Percentiles rank a stretch among this genome's conserved stretches.
phyloP scores from a whole-genome alignment of 2,113 vertebrate genomes.

The Pogonocichla stellata region DNA sequence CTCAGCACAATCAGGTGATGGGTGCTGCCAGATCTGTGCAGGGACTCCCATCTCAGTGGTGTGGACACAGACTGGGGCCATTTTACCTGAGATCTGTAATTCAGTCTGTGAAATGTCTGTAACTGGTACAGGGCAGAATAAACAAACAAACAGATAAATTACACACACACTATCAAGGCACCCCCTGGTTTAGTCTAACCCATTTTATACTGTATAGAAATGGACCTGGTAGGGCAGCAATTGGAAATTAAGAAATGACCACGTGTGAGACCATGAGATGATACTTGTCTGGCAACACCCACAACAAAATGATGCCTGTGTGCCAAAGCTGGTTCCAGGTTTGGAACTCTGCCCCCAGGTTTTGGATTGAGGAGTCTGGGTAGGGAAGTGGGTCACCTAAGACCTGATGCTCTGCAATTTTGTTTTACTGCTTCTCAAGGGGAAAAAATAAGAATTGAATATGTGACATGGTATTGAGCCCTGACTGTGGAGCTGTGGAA shows the following conservation, averaged over 20 bases:
- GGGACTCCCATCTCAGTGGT: not conserved
- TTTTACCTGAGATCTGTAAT: not conserved
- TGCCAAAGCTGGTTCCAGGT: not conserved
- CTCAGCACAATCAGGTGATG: not conserved
- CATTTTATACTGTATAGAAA: not conserved
- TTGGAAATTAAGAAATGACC: not conserved
- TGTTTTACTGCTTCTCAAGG: not conserved
- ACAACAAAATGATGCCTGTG: not conserved
- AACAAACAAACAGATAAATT: not conserved
- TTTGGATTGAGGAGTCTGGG: not conserved
- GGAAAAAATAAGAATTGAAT: not conserved
- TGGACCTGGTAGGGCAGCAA: not conserved
- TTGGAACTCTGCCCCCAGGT: not conserved
- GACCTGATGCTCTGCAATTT: not conserved
- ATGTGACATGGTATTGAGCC: not conserved
- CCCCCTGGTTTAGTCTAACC: not conserved
- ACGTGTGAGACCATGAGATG: not conserved
- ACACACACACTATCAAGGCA: fast-evolving
- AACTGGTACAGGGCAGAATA: not conserved
- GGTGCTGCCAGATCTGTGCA: not conserved
- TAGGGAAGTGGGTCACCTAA: not conserved
- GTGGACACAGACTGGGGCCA: fast-evolving
- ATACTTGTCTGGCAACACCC: not conserved
- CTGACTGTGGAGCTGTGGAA: not conserved
- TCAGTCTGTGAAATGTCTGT: not conserved